Conservation (phyloP, 2,797 vertebrate genomes). For the Trematomus bernacchii region DNA sequence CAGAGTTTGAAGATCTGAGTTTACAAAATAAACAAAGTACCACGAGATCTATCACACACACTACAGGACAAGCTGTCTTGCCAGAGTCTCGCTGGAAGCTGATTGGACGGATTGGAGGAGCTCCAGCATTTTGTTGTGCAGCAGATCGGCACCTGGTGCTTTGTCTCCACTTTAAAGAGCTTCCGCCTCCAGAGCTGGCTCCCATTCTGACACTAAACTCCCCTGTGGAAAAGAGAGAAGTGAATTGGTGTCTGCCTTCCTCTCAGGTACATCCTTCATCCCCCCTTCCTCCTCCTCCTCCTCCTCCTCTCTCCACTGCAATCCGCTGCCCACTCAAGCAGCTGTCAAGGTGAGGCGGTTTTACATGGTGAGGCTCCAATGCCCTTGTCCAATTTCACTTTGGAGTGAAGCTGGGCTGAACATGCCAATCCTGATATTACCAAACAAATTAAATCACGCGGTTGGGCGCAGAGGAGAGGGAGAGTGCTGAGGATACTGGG, state of each 20-base stretch:
- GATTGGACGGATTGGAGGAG: slow-evolving; percentile 67
- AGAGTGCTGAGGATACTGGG: slow-evolving; percentile 66
- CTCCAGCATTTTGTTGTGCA: slow-evolving; percentile 61
- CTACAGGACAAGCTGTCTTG: slow-evolving; percentile 33
- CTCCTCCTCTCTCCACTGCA: slow-evolving; percentile 60
- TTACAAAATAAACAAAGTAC: slow-evolving; percentile 45
- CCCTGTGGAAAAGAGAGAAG: slow-evolving; percentile 65
- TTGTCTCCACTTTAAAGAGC: slow-evolving; percentile 77
- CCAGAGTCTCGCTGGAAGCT: slow-evolving; percentile 45
- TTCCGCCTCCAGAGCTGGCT: slow-evolving; percentile 68
- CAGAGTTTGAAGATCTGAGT: slow-evolving; percentile 33
- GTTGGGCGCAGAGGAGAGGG: slow-evolving; percentile 67
- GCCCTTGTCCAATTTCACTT: slow-evolving; percentile 90
- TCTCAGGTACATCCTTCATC: slow-evolving; percentile 77
- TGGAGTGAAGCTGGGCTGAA: slow-evolving; percentile 87
- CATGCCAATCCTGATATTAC: slow-evolving; percentile 89
- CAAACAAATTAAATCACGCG: slow-evolving; percentile 89
- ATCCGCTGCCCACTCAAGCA: slow-evolving; percentile 83
- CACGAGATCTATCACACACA: slow-evolving; percentile 42
- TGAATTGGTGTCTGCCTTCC: slow-evolving; percentile 79
- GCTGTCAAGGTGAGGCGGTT: slow-evolving; percentile 88
- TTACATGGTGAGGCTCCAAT: slow-evolving; percentile 88
- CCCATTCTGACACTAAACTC: slow-evolving; percentile 72
- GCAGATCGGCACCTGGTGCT: slow-evolving; percentile 75
- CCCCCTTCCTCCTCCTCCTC: slow-evolving; percentile 21